Conservation (phyloP, 2,797 vertebrate genomes). For the Sylvilagus floridanus region DNA sequence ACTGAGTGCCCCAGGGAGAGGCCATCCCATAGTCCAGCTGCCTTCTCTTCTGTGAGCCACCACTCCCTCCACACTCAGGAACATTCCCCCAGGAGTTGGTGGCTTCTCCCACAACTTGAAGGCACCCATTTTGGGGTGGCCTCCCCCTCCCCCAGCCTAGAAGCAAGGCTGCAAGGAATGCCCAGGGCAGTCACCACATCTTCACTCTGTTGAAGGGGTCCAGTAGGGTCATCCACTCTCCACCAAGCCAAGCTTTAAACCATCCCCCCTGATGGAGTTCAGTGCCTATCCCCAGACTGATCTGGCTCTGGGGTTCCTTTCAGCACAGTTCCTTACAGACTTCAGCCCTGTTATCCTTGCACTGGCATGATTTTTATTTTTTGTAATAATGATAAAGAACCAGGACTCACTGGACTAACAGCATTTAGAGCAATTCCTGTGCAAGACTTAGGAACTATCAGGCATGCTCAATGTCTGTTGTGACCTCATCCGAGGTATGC, state of each 20-base stretch:
- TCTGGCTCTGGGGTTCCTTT: background rate
- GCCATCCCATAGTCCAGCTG: too few species aligned
- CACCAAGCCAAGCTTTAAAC: background rate
- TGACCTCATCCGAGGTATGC: background rate
- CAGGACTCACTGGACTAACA: slow-evolving; percentile 25
- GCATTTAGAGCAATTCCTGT: background rate
- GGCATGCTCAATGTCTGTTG: background rate
- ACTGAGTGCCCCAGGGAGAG: background rate
- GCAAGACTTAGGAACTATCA: slow-evolving; percentile 32
- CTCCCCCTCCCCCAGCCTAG: background rate
- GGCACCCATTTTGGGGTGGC: background rate
- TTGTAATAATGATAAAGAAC: slow-evolving; percentile 42
- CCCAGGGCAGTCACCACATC: background rate
- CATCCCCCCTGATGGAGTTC: background rate
- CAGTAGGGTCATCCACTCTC: background rate
- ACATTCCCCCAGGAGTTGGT: background rate
- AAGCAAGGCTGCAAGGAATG: background rate
- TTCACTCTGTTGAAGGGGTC: background rate
- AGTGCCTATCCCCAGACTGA: background rate
- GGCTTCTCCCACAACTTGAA: background rate
- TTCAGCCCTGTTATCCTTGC: background rate
- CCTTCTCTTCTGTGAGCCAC: background rate
- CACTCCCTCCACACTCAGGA: background rate
- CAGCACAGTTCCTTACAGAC: background rate
- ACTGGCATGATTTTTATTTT: background rate